These are phyloP conservation scores for Tetranychus piercei DNA, from an alignment of 2,888 invertebrate genomes.

Conservation along the genomic window DNA sequence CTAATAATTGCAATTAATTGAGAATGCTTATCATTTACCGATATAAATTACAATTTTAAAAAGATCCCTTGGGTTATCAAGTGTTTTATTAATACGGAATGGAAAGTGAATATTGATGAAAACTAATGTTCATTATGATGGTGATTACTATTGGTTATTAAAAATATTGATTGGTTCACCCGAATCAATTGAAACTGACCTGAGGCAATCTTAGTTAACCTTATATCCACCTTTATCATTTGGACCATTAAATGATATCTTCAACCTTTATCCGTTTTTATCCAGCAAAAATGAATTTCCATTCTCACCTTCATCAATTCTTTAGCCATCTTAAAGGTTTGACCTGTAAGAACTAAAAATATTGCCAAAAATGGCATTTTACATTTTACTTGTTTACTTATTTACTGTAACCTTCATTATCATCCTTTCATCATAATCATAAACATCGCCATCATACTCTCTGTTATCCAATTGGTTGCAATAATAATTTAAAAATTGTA, in stretches of 20 bases:
- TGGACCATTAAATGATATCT: neutral
- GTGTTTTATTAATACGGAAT: too few species aligned
- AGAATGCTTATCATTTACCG: too few species aligned
- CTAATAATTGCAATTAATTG: too few species aligned
- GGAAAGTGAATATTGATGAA: neutral
- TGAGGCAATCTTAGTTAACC: neutral
- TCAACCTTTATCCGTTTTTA: too few species aligned
- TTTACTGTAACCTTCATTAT: neutral
- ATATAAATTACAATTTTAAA: too few species aligned
- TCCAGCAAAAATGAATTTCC: neutral
- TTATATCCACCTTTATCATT: neutral
- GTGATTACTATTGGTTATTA: neutral
- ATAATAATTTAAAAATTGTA: neutral
- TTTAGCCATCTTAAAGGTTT: neutral
- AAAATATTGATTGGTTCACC: neutral
- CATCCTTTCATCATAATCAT: neutral
- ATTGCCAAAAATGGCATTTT: neutral
- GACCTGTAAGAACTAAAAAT: neutral
- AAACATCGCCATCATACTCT: neutral
- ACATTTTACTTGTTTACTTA: neutral
- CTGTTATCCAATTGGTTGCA: neutral
- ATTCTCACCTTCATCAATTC: neutral
- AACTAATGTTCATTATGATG: neutral
- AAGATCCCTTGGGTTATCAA: too few species aligned
- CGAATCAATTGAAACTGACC: neutral